Base-by-base conservation (phyloP, 2,113 vertebrate species). In the Polypterus senegalus region DNA sequence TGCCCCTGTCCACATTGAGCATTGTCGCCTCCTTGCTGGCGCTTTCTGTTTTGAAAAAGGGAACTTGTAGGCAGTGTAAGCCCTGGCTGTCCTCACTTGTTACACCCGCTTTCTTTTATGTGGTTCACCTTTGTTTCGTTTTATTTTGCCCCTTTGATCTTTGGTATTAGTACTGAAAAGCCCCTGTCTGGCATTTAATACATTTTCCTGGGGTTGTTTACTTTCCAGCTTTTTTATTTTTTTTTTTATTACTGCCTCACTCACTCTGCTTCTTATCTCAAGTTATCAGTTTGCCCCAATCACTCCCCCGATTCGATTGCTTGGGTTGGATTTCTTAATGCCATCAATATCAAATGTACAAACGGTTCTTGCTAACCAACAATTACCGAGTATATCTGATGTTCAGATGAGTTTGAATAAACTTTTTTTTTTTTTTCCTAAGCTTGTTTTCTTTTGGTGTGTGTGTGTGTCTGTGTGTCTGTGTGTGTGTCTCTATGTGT, bases 321-420 rank as follows among this genome's bases (percentile, higher is more conserved):
- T 68, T 69, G 66, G 11, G 66, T 89, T 84, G 83, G 84, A 82
- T 83, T 87, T 79, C 85, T 27, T 86, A 81, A 84, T 82, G 82
- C 82, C 88, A 89, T 85, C 83, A 79, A 80, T 87, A 85, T 87
- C 83, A 86, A 89, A 87, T 88, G 86, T 90, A 88, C 86, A 88
- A 86, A 88, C 81, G 85, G 87, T 91, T 87, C 86, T 87, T 86
- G 84, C 86, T 88, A 83, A 86, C 83, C 86, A 86, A 83, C 87
- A 66, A 61, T 66, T 68, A 89, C 86, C 84, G 82, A 86, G 83
- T 88, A 86, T 90, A 89, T 90, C 88, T 89, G 89, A 89, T 92
- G 88, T 91, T 91, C 88, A 91, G 90, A 91, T 90, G 83, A 88
- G 84, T 89, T 89, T 84, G 87, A 89, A 89, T 89, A 89, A 89